A percentile compares a stretch with the other conserved stretches of the same genome.
Conservation (phyloP, 2,797 vertebrate genomes). For the Crocidura indochinensis region DNA sequence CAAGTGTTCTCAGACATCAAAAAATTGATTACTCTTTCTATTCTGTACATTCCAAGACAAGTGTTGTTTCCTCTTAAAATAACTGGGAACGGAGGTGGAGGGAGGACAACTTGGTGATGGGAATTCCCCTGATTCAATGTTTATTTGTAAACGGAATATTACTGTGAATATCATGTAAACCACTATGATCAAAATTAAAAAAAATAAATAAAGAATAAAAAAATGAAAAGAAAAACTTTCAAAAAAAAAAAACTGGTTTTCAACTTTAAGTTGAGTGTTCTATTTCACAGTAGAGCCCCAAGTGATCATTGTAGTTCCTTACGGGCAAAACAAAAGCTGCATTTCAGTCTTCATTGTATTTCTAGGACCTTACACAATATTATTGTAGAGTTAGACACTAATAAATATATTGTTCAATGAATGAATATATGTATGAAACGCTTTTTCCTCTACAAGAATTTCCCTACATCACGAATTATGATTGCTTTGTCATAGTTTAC, state of each 20-base stretch:
- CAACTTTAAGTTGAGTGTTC: background rate
- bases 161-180: too few species aligned
- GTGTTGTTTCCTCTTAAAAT: conserved; percentile 37
- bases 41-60: background rate
- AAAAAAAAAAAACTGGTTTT: background rate
- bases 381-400: conserved; percentile 1
- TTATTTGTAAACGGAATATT: too few species aligned
- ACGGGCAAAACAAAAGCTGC: background rate
- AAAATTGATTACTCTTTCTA: background rate
- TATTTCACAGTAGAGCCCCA: background rate
- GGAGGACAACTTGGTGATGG: too few species aligned
- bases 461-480: background rate
- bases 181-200: too few species aligned
- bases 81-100: too few species aligned
- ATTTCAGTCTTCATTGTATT: background rate
- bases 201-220: too few species aligned
- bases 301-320: background rate
- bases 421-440: conserved; percentile 50
- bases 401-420: conserved; percentile 52
- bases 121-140: too few species aligned
- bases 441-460: background rate
- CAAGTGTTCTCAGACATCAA: background rate
- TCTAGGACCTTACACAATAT: conserved; percentile 6
- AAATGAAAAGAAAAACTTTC: too few species aligned
- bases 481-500: conserved; percentile 15